phyloP scores from a whole-genome alignment of 1,140 invertebrate genomes.

The Trinorchestia longiramus region DNA sequence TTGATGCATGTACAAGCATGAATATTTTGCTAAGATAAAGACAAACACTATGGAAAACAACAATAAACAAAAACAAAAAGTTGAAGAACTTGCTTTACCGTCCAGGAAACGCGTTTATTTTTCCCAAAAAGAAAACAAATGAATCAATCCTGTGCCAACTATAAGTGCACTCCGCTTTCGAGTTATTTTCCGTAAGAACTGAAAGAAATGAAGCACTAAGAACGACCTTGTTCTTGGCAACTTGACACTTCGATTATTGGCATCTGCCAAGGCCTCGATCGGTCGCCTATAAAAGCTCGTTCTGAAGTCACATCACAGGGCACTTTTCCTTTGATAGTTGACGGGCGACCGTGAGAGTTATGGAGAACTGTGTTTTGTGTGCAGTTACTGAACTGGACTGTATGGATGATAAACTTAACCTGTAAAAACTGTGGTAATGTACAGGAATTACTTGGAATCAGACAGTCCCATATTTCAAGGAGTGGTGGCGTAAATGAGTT shows the following conservation, averaged over 20 bases:
- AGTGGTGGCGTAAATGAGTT: too few relatives aligned
- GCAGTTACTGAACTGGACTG: too few relatives aligned
- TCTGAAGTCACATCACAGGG: too few relatives aligned
- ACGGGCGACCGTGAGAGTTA: too few relatives aligned
- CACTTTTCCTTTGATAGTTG: too few relatives aligned
- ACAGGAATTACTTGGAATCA: not conserved
- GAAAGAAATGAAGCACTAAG: not conserved
- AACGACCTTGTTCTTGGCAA: not conserved
- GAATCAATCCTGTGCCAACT: not conserved
- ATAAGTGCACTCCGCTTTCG: not conserved
- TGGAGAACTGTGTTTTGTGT: too few relatives aligned
- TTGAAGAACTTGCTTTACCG: not conserved
- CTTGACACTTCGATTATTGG: not conserved
- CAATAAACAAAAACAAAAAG: not conserved
- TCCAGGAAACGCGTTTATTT: not conserved
- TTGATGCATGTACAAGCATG: not conserved
- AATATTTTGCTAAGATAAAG: not conserved
- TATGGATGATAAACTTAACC: too few relatives aligned
- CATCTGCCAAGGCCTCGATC: too few relatives aligned
- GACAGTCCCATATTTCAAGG: too few relatives aligned
- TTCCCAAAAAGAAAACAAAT: not conserved
- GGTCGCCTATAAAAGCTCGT: too few relatives aligned
- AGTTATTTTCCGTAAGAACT: not conserved
- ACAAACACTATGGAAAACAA: not conserved
- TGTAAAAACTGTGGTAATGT: too few relatives aligned